Conservation (phyloP, 2,797 vertebrate species). For the Notamacropus eugenii region DNA sequence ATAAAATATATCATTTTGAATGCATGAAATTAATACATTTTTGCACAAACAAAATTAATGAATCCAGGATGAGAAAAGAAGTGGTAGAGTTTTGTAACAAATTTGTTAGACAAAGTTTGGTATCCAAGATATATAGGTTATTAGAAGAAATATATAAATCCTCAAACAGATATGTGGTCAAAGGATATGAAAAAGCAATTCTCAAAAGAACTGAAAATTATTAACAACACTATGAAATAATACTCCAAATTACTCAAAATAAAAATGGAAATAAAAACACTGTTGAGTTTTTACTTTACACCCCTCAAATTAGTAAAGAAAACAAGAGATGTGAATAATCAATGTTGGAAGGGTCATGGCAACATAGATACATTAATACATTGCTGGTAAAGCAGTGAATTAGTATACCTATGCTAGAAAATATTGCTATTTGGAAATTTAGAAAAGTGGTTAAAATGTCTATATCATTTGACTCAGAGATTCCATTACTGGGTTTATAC, state of each 20-base stretch:
- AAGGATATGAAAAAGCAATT: background rate
- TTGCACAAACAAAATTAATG: background rate
- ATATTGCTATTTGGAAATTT: background rate
- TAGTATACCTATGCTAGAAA: background rate
- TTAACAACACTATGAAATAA: background rate
- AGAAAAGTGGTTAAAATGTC: background rate
- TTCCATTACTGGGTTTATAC: background rate
- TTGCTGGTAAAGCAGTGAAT: background rate
- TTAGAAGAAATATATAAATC: background rate
- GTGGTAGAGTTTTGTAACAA: background rate
- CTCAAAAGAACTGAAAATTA: background rate
- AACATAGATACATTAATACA: background rate
- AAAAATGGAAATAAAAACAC: background rate
- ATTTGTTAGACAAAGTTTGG: background rate
- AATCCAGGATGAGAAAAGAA: background rate
- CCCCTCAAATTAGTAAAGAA: background rate
- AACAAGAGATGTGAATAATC: background rate
- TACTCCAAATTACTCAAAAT: background rate
- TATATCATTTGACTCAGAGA: background rate
- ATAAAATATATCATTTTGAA: background rate
- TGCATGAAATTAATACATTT: background rate
- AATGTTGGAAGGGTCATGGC: background rate
- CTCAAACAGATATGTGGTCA: background rate
- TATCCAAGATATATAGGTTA: background rate
- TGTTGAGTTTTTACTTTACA: background rate